A percentile compares a stretch with the other conserved stretches of the same genome.
phyloP scores from a whole-genome alignment of 2,888 invertebrate species.

The Chrysodeixis includens region DNA sequence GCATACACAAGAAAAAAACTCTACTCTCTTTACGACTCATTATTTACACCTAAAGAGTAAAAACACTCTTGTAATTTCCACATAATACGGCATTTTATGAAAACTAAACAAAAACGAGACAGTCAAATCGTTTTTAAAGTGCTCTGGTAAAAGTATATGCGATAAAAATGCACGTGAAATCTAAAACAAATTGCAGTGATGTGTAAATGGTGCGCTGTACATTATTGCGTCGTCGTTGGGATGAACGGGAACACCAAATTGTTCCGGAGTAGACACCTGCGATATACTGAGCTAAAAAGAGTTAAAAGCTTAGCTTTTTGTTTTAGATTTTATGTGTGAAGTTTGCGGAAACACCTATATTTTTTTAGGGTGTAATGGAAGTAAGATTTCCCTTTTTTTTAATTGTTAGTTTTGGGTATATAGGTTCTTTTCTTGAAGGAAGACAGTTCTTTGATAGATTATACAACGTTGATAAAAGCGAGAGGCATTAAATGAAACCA shows the following conservation, averaged over 20 bases:
- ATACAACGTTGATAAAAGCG: no score
- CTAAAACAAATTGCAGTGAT: slow-evolving; percentile 77
- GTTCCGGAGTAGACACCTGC: slow-evolving; percentile 76
- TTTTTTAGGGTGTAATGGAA: no score
- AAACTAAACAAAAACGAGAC: slow-evolving; percentile 34
- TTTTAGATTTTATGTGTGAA: neutral
- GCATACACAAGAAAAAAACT: neutral
- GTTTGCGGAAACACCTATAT: no score
- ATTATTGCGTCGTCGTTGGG: slow-evolving; percentile 61
- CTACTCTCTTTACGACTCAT: neutral
- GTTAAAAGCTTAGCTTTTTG: neutral
- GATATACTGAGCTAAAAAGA: slow-evolving; percentile 41
- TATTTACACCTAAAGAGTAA: neutral
- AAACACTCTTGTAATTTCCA: slow-evolving; percentile 9
- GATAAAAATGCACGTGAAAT: slow-evolving; percentile 74
- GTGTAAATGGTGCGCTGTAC: slow-evolving; percentile 77
- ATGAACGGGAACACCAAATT: slow-evolving; percentile 71
- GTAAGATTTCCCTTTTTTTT: no score
- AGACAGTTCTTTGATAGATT: no score
- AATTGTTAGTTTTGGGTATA: no score
- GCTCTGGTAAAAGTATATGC: slow-evolving; percentile 66
- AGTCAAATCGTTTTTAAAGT: slow-evolving; percentile 67
- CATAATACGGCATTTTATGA: slow-evolving; percentile 19
- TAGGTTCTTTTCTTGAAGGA: no score
- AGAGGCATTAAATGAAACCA: no score